Percentiles rank a stretch among this genome's conserved stretches.
phyloP scores from a whole-genome alignment of 1,140 invertebrate genomes.

The Zaprionus camerounensis region DNA sequence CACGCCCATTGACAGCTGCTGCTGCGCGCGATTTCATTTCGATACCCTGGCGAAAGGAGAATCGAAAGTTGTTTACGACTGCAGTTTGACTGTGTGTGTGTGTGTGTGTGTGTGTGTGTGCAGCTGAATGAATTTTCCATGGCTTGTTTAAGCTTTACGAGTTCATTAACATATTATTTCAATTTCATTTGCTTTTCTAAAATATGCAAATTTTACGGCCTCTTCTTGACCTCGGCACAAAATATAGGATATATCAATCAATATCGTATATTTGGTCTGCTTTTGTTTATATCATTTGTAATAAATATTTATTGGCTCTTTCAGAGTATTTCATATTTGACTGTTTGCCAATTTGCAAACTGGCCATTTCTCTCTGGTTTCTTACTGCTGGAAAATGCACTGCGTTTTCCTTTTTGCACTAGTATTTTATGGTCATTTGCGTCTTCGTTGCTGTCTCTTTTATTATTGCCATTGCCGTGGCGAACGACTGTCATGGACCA shows the following conservation, averaged over 20 bases:
- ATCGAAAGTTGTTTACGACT: neutral
- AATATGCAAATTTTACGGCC: neutral
- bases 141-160: neutral
- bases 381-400: slow-evolving; percentile 56
- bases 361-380: slow-evolving; percentile 2
- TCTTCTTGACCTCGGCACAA: slow-evolving; percentile 1
- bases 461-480: slow-evolving; percentile 9
- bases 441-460: neutral
- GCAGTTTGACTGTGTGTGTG: neutral
- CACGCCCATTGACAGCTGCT: slow-evolving; percentile 57
- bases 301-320: slow-evolving; percentile 8
- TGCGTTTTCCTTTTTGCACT: slow-evolving; percentile 56
- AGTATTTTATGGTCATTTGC: slow-evolving; percentile 48
- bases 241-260: slow-evolving; percentile 5
- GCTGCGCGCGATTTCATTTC: slow-evolving; percentile 47
- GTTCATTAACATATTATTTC: slow-evolving; percentile 1
- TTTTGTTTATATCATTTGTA: neutral
- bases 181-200: slow-evolving; percentile 1
- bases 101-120: neutral
- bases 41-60: slow-evolving; percentile 46
- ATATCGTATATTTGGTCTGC: neutral
- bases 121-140: neutral
- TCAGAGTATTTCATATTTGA: slow-evolving; percentile 16
- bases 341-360: neutral
- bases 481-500: slow-evolving; percentile 22